phyloP scores from a whole-genome alignment of 2,797 vertebrate species.

The Trachurus trachurus region DNA sequence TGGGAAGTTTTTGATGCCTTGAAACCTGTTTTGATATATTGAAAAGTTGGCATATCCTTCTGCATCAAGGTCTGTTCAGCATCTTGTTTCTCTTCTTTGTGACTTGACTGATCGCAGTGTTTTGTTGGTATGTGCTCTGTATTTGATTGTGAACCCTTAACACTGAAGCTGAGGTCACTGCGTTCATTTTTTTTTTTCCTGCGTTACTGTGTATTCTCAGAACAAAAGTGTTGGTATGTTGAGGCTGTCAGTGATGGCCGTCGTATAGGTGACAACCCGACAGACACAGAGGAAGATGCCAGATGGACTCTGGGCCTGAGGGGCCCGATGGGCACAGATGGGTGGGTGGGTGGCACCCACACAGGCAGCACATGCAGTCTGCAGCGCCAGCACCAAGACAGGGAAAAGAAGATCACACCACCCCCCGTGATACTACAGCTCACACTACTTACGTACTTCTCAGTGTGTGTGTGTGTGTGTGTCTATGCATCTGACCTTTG shows the following conservation, averaged over 20 bases:
- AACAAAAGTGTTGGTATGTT: slow-evolving; percentile 27
- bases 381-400: slow-evolving; percentile 60
- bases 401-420: slow-evolving; percentile 39
- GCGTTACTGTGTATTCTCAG: slow-evolving; percentile 1
- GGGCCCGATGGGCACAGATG: slow-evolving; percentile 80
- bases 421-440: slow-evolving; percentile 53
- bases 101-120: background rate
- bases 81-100: background rate
- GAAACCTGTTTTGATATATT: background rate
- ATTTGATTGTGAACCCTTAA: background rate
- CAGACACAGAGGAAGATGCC: slow-evolving; percentile 82
- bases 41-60: background rate
- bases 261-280: slow-evolving; percentile 78
- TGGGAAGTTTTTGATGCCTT: background rate
- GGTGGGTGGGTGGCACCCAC: slow-evolving; percentile 81
- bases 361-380: slow-evolving; percentile 53
- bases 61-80: background rate
- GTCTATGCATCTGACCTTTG: slow-evolving; percentile 36
- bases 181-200: background rate
- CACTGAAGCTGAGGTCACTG: slow-evolving; percentile 21
- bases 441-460: slow-evolving; percentile 23
- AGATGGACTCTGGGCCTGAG: slow-evolving; percentile 78
- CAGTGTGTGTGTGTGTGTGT: background rate
- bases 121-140: background rate
- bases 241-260: slow-evolving; percentile 31